These are phyloP conservation scores for Leptarthrus brevirostris DNA, from an alignment of 2,888 invertebrate genomes.

Conservation along the genomic window DNA sequence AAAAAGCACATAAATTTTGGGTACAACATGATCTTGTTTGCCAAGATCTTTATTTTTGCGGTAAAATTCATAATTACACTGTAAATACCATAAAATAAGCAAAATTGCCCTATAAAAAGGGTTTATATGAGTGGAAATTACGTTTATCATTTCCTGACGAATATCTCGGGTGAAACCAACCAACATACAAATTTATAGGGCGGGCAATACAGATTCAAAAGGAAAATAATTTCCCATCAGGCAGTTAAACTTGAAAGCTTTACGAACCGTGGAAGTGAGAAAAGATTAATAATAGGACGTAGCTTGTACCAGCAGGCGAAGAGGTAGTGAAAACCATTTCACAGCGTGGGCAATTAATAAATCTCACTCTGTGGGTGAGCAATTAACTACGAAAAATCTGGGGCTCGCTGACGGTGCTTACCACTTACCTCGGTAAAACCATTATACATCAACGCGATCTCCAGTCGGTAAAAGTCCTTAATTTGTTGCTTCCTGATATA, in stretches of 20 bases:
- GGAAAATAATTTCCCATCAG: neutral
- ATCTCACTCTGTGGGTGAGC: neutral
- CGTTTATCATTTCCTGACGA: neutral
- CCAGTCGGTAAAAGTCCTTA: neutral
- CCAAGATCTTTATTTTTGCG: too few relatives aligned
- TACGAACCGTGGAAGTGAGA: constrained; percentile 14
- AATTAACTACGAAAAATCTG: too few relatives aligned
- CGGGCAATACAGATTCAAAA: neutral
- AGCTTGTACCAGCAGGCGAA: neutral
- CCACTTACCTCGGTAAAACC: too few relatives aligned
- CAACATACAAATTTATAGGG: neutral
- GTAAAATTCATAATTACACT: neutral
- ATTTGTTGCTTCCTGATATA: too few relatives aligned
- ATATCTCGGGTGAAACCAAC: neutral
- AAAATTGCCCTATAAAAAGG: neutral
- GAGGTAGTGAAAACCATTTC: neutral
- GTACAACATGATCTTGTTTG: too few relatives aligned
- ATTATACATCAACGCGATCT: neutral
- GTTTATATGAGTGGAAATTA: neutral
- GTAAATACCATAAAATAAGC: neutral
- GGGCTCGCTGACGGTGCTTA: too few relatives aligned
- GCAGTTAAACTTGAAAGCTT: neutral
- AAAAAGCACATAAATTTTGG: too few relatives aligned
- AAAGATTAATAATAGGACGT: constrained; percentile 16
- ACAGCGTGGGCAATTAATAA: neutral